Percentiles rank a stretch among this genome's conserved stretches.
Evolutionary conservation across 2,113 vertebrate genomes (phyloP).

Genomic region (Nothocercus julius): DNA sequence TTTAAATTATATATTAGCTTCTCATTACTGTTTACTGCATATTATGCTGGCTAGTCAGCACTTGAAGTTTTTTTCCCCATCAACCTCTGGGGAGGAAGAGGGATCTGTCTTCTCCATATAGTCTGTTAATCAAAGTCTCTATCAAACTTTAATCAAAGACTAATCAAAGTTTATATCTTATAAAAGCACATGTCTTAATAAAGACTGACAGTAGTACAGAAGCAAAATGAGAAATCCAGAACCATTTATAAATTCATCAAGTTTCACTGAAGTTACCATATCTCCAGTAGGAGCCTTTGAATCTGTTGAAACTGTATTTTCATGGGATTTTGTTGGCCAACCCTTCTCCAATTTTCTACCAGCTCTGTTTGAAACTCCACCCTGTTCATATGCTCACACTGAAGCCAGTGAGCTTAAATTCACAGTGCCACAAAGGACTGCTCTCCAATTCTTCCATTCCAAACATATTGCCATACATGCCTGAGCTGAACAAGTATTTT

Average conservation of each 20-base stretch:
- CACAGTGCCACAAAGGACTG: not conserved
- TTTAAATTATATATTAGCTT: constrained; percentile 56
- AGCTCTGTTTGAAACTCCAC: not conserved
- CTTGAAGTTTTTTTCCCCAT: constrained; percentile 11
- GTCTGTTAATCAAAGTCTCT: constrained; percentile 37
- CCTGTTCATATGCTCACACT: not conserved
- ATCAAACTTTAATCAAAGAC: constrained; percentile 61
- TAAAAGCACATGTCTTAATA: not conserved
- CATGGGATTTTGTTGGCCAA: not conserved
- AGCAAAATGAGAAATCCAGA: constrained; percentile 22
- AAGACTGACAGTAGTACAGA: not conserved
- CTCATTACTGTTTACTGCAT: constrained; percentile 26
- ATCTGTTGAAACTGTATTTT: not conserved
- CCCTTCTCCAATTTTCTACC: not conserved
- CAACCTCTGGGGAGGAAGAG: not conserved
- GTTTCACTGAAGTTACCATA: not conserved
- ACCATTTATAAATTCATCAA: constrained; percentile 2
- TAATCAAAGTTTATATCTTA: constrained; percentile 35
- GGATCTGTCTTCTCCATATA: constrained; percentile 22
- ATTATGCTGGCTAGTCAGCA: not conserved
- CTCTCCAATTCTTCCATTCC: not conserved
- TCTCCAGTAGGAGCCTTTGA: not conserved
- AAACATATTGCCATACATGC: not conserved
- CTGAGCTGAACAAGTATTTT: not conserved
- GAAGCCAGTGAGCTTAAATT: not conserved